phyloP scores from a whole-genome alignment of 2,797 vertebrate genomes.

The Sylvilagus floridanus region DNA sequence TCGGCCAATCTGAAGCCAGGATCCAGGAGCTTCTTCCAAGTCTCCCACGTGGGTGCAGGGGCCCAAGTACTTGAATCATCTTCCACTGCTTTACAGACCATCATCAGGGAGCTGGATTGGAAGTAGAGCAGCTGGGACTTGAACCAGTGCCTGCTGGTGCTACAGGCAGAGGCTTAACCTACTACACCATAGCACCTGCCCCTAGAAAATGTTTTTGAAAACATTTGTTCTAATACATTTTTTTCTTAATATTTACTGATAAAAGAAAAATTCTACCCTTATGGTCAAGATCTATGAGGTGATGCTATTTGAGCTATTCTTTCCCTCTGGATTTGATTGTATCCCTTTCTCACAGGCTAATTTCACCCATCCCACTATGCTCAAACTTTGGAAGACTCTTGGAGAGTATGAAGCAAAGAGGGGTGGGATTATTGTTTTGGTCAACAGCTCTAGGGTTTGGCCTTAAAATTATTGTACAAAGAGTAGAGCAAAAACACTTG shows the following conservation, averaged over 20 bases:
- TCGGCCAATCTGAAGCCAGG: too few relatives aligned
- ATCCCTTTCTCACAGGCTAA: neutral
- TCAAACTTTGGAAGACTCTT: conserved; percentile 23
- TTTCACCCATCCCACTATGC: neutral
- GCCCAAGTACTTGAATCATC: too few relatives aligned
- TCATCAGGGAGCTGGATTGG: too few relatives aligned
- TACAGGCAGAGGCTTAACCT: too few relatives aligned
- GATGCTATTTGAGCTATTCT: neutral
- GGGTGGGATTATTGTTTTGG: neutral
- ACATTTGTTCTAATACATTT: neutral
- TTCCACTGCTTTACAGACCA: too few relatives aligned
- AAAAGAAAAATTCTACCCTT: neutral
- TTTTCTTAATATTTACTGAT: neutral
- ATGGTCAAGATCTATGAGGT: too few relatives aligned
- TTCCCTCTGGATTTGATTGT: neutral
- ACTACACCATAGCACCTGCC: too few relatives aligned
- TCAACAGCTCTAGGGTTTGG: neutral
- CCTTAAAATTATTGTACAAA: conserved; percentile 12
- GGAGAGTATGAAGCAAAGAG: conserved; percentile 5
- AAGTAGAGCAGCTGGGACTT: too few relatives aligned
- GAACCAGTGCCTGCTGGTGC: too few relatives aligned
- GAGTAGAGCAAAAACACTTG: neutral
- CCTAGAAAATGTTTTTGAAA: too few relatives aligned
- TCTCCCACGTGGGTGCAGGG: too few relatives aligned
- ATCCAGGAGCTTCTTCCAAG: too few relatives aligned